These are phyloP conservation scores for Sebastes vulpes DNA, from an alignment of 2,797 vertebrate genomes.

Conservation along the genomic window DNA sequence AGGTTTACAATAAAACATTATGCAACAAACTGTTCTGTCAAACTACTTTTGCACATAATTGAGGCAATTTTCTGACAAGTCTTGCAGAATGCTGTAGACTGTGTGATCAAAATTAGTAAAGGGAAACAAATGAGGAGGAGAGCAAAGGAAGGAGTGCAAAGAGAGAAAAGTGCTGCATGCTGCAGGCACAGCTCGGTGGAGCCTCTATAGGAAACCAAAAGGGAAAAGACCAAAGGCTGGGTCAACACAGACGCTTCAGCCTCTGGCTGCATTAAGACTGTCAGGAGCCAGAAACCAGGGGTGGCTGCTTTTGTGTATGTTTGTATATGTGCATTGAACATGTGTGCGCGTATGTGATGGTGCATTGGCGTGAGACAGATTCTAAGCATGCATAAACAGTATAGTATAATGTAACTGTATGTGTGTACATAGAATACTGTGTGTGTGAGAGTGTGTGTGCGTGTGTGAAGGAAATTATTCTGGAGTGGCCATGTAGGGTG, in stretches of 20 bases:
- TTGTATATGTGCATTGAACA: conserved; percentile 23
- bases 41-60: background rate
- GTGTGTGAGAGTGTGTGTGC: background rate
- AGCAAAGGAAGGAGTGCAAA: background rate
- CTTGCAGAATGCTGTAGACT: background rate
- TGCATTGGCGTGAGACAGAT: background rate
- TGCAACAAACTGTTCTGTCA: background rate
- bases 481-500: conserved; percentile 40
- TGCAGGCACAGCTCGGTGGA: conserved; percentile 54
- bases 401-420: background rate
- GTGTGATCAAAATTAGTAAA: background rate
- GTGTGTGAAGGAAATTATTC: conserved; percentile 34
- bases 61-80: background rate
- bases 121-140: background rate
- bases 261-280: conserved; percentile 42
- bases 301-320: conserved; percentile 20
- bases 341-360: background rate
- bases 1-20: background rate
- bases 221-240: conserved; percentile 74
- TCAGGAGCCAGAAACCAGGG: conserved; percentile 36
- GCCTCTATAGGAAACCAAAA: conserved; percentile 68
- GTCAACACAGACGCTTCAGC: conserved; percentile 75
- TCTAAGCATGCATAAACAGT: background rate
- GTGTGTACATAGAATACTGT: background rate
- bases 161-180: conserved; percentile 8